phyloP scores from a whole-genome alignment of 2,113 vertebrate species.

The Elachura formosa region DNA sequence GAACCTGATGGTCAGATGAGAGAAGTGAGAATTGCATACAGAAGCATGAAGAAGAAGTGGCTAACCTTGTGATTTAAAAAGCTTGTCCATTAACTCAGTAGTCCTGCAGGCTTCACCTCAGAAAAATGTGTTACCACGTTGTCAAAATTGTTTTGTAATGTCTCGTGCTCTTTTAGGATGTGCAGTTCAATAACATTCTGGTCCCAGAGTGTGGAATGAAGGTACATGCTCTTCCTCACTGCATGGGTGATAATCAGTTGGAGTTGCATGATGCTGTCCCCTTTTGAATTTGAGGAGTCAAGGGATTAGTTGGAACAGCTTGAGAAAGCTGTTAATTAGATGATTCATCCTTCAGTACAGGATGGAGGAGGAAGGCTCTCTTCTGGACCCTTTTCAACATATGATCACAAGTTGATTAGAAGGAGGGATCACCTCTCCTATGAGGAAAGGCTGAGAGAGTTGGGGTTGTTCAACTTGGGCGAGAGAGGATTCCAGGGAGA shows the following conservation, averaged over 20 bases:
- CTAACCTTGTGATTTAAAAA: background rate
- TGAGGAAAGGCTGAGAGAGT: background rate
- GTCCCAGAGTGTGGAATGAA: background rate
- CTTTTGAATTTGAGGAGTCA: background rate
- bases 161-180: background rate
- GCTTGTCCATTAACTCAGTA: background rate
- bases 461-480: background rate
- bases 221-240: background rate
- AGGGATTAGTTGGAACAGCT: background rate
- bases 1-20: background rate
- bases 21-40: background rate
- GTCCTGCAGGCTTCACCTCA: background rate
- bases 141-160: background rate
- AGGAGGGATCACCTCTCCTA: background rate
- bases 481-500: background rate
- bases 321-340: background rate
- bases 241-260: background rate
- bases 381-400: background rate
- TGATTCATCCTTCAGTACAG: background rate
- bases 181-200: background rate
- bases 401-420: background rate
- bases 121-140: background rate
- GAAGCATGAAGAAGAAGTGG: background rate
- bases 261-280: background rate
- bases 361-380: background rate